Percentiles rank a stretch among this genome's conserved stretches.
Conservation (phyloP, 2,113 vertebrate genomes). For the Piaya cayana region DNA sequence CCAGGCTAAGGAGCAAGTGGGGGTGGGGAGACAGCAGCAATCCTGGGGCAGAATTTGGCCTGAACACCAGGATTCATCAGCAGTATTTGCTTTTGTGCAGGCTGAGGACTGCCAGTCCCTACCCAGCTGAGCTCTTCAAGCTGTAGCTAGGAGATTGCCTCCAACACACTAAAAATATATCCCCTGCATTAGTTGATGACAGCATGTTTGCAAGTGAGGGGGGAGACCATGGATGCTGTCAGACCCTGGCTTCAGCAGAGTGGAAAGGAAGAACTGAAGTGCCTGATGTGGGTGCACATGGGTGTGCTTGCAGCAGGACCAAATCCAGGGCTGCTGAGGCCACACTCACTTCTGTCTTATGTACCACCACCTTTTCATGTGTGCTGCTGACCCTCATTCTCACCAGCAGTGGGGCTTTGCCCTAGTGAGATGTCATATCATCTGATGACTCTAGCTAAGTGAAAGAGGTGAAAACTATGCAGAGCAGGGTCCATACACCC, state of each 20-base stretch:
- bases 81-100: not conserved
- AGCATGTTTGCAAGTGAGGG: not conserved
- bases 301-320: accelerated
- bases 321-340: accelerated
- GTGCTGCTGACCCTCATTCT: not conserved
- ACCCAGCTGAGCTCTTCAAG: constrained; percentile 11
- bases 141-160: constrained; percentile 59
- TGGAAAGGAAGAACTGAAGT: not conserved
- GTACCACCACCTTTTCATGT: accelerated
- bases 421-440: not conserved
- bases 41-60: not conserved
- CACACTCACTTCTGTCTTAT: accelerated
- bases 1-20: not conserved
- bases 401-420: not conserved
- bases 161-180: constrained; percentile 24
- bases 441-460: not conserved
- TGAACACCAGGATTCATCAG: not conserved
- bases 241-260: not conserved
- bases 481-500: not conserved
- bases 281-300: accelerated
- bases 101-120: constrained; percentile 31
- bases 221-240: not conserved
- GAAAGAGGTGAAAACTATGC: accelerated
- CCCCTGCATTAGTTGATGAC: not conserved
- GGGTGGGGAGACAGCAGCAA: not conserved